phyloP scores from a whole-genome alignment of 2,113 vertebrate genomes.

The Microcebus ravelobensis region DNA sequence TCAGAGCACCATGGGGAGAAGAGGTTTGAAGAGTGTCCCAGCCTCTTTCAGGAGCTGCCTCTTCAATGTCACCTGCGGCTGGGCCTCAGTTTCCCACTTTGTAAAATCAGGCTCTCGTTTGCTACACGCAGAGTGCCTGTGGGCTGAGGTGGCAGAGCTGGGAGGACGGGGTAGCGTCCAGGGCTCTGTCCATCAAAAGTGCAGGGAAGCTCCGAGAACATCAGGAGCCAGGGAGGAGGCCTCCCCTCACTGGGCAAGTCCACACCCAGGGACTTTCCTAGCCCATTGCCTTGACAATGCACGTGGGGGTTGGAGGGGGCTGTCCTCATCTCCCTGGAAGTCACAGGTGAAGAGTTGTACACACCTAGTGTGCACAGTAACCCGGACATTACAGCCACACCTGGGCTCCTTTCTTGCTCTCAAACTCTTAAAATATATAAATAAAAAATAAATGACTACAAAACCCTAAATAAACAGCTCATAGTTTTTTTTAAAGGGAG shows the following conservation, averaged over 20 bases:
- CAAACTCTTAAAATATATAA: neutral
- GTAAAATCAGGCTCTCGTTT: neutral
- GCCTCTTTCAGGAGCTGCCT: neutral
- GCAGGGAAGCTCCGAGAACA: neutral
- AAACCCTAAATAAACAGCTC: neutral
- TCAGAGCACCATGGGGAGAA: neutral
- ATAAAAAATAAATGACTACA: neutral
- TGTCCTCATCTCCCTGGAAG: neutral
- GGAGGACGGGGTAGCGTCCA: fast-evolving
- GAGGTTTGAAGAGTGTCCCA: neutral
- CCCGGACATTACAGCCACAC: neutral
- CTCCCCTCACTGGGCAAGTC: neutral
- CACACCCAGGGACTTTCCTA: neutral
- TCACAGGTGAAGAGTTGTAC: neutral
- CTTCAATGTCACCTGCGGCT: neutral
- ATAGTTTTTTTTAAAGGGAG: neutral
- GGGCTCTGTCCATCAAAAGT: neutral
- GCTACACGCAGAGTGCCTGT: neutral
- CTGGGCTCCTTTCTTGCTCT: neutral
- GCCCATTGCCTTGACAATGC: neutral
- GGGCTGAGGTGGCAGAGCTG: fast-evolving
- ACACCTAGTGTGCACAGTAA: neutral
- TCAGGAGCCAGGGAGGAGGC: neutral
- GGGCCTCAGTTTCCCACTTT: neutral
- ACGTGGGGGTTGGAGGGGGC: too few relatives aligned